Evolutionary conservation across 2,888 invertebrate genomes (phyloP).

Genomic region (Lycaena phlaeas): DNA sequence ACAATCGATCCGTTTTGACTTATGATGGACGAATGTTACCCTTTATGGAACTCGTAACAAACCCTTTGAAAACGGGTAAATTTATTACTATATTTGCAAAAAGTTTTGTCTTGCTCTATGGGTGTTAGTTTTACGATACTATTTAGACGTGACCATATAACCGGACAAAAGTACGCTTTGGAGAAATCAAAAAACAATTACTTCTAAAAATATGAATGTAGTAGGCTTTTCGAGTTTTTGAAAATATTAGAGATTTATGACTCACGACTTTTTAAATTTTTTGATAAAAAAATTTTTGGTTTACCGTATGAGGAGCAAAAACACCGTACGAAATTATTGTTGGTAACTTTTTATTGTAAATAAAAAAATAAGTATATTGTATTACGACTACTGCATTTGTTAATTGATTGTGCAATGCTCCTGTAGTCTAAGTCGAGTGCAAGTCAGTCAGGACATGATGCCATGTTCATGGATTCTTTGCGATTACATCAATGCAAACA

Average conservation of each 20-base stretch:
- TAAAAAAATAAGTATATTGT: no score
- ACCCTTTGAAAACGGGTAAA: slow-evolving; percentile 71
- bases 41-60: slow-evolving; percentile 55
- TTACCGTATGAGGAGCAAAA: no score
- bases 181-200: not conserved
- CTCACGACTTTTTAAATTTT: not conserved
- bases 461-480: no score
- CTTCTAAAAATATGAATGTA: not conserved
- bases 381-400: no score
- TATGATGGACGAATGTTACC: slow-evolving; percentile 54
- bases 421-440: no score
- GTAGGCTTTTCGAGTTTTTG: not conserved
- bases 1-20: slow-evolving; percentile 62
- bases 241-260: not conserved
- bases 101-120: slow-evolving; percentile 5
- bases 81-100: slow-evolving; percentile 70
- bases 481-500: no score
- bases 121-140: slow-evolving; percentile 6
- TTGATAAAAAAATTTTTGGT: not conserved
- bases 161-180: not conserved
- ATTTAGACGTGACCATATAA: not conserved
- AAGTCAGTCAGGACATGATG: no score
- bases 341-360: no score
- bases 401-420: no score
- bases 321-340: no score